Evolutionary conservation across 2,797 vertebrate genomes (phyloP).

Genomic region (Gymnodraco acuticeps): DNA sequence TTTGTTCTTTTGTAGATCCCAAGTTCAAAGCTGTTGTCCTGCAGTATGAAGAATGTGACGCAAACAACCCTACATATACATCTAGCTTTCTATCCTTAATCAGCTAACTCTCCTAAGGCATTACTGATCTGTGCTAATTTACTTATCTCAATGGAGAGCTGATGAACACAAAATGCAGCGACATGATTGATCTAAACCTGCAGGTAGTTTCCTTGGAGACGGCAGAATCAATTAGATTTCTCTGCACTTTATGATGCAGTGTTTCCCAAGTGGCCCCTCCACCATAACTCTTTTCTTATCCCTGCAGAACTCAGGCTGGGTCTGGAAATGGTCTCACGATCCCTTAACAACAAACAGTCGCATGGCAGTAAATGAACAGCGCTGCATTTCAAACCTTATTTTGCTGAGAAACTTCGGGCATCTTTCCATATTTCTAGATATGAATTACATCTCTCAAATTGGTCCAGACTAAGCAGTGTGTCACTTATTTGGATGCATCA

Average conservation of each 20-base stretch:
- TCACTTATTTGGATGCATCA: background rate
- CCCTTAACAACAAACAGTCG: slow-evolving; percentile 39
- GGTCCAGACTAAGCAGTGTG: background rate
- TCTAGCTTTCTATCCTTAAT: slow-evolving; percentile 9
- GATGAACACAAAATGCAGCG: slow-evolving; percentile 64
- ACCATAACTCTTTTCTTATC: slow-evolving; percentile 58
- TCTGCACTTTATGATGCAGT: slow-evolving; percentile 53
- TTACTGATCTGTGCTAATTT: slow-evolving; percentile 66
- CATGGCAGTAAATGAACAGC: slow-evolving; percentile 32
- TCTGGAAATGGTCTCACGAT: slow-evolving; percentile 50
- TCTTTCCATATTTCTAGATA: slow-evolving; percentile 8
- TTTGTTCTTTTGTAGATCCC: background rate
- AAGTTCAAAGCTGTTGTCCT: background rate
- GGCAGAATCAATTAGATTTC: slow-evolving; percentile 74
- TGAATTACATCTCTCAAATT: slow-evolving; percentile 14
- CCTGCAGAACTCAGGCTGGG: slow-evolving; percentile 27
- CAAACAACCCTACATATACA: slow-evolving; percentile 1
- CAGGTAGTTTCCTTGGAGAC: slow-evolving; percentile 75
- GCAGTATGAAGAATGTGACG: background rate
- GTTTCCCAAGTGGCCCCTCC: slow-evolving; percentile 48
- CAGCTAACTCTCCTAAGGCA: slow-evolving; percentile 34
- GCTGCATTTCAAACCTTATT: slow-evolving; percentile 9
- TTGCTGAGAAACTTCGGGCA: slow-evolving; percentile 9
- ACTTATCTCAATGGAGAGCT: slow-evolving; percentile 69
- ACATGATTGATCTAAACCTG: slow-evolving; percentile 72